Evolutionary conservation across 2,888 invertebrate genomes (phyloP).

Genomic region (Opisthograptis luteolata): DNA sequence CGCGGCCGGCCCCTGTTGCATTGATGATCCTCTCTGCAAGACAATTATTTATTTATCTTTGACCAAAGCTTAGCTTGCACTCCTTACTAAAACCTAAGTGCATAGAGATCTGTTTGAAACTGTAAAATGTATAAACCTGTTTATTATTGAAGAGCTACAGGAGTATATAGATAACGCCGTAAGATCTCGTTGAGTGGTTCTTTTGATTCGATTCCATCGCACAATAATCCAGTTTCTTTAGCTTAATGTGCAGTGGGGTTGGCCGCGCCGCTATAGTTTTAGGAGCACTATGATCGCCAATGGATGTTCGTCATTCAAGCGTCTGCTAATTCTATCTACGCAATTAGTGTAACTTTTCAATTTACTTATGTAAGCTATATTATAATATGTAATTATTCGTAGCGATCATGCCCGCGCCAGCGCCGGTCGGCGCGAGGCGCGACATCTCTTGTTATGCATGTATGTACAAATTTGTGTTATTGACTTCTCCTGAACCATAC

Average conservation of each 20-base stretch:
- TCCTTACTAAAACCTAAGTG: no score
- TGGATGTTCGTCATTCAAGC: conserved; percentile 61
- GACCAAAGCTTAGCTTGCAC: background rate
- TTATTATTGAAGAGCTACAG: no score
- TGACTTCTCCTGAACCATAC: conserved; percentile 60
- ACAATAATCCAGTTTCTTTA: background rate
- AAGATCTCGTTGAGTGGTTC: background rate
- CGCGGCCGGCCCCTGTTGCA: conserved; percentile 50
- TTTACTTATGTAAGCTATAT: conserved; percentile 71
- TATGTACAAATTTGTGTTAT: conserved; percentile 80
- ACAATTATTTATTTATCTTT: conserved; percentile 7
- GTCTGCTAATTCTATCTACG: conserved; percentile 65
- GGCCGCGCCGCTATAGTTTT: conserved; percentile 55
- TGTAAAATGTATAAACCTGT: no score
- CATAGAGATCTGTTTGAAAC: no score
- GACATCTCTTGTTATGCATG: conserved; percentile 39
- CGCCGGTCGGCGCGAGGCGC: conserved; percentile 11
- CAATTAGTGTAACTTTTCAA: conserved; percentile 74
- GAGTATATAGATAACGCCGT: no score
- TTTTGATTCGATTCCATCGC: background rate
- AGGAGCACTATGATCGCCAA: conserved; percentile 70
- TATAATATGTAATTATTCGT: conserved; percentile 56
- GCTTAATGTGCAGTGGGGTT: conserved; percentile 29
- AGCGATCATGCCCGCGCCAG: conserved; percentile 43
- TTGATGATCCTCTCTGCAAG: conserved; percentile 7